Base-by-base conservation (phyloP, 2,113 vertebrate genomes). In the Nothocercus julius region DNA sequence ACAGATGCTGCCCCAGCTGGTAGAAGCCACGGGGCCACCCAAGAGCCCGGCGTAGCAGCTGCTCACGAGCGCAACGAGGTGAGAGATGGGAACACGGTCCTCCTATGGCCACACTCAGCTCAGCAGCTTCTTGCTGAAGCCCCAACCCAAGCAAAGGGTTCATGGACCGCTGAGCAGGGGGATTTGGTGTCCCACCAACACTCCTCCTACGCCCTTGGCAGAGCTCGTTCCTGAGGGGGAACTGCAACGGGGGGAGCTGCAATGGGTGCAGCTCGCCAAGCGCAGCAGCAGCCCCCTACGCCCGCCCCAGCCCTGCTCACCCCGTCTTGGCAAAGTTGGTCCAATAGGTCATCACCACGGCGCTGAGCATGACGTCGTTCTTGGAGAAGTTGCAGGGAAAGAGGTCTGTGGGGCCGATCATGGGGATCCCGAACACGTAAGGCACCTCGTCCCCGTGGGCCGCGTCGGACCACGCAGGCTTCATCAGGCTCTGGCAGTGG, bases 401-500 rank as follows among this genome's bases (percentile, higher is more conserved):
- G 84, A 99, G 98, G 97, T 99, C 99, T 21, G 99, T 99, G 82
- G 99, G 99, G 64, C 99, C 99, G 54, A 99, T 99, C 99, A 99
- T 99, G 73, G 99, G 99, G 91, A 99, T 98, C 77, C 99, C 99
- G 22, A 99, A 99, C 91, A 99, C 99, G 1, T 99, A 99, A 92
- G 99, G 99, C 92, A 99, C 99, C 98, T 99, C 99, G 2, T 99
- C 99, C 73, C 99, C 99, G 18, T 99, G 99, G 73, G 99, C 99
- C 2, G 99, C 99, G 4, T 99, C 99, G 2, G 99, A 99, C 99
- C 99, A 99, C 4, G 99, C 98, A 4, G 99, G 99, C 97, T 99
- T 99, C 99, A 99, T 99, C 97, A 99, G 97, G 96, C 99, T 99
- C 98, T 99, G 99, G 98, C 99, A 99, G 98, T 99, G 99, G 97